Evolutionary conservation across 35 echinoderm and acorn worm genomes (phyloP).

Genomic region (Amphiura filiformis): DNA sequence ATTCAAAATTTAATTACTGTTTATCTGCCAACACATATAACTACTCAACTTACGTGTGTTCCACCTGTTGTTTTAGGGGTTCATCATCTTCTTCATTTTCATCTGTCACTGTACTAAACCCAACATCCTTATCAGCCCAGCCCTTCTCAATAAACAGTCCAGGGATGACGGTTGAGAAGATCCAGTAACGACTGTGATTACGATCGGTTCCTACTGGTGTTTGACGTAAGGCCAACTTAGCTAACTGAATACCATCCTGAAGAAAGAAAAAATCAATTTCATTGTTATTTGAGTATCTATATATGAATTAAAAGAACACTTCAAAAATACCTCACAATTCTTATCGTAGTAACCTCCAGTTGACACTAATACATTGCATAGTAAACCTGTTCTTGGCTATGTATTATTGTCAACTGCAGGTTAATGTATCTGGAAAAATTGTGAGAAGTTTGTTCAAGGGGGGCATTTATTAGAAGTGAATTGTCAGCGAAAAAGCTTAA

Average conservation of each 20-base stretch:
- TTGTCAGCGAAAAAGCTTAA: too few relatives aligned
- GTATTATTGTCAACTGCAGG: too few relatives aligned
- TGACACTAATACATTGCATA: too few relatives aligned
- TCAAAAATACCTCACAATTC: too few relatives aligned
- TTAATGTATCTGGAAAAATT: too few relatives aligned
- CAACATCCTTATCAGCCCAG: slow-evolving; percentile 66
- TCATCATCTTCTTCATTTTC: slow-evolving; percentile 5
- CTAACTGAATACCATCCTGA: slow-evolving; percentile 79
- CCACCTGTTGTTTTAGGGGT: background rate
- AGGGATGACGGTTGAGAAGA: slow-evolving; percentile 78
- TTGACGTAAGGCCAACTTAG: slow-evolving; percentile 64
- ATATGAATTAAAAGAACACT: background rate
- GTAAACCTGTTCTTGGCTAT: too few relatives aligned
- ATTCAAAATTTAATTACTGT: too few relatives aligned
- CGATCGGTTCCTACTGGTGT: slow-evolving; percentile 75
- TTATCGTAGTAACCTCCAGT: too few relatives aligned
- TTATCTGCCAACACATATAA: too few relatives aligned
- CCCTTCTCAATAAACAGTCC: slow-evolving; percentile 96
- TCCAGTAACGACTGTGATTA: slow-evolving; percentile 93
- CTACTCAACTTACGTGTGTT: slow-evolving; percentile 53
- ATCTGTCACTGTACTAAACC: slow-evolving; percentile 18
- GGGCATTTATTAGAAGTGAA: too few relatives aligned
- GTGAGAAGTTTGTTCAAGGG: too few relatives aligned
- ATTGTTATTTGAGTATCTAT: background rate
- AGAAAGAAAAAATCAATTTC: background rate